phyloP scores from a whole-genome alignment of 2,797 vertebrate species.

The Urocyon cinereoargenteus region DNA sequence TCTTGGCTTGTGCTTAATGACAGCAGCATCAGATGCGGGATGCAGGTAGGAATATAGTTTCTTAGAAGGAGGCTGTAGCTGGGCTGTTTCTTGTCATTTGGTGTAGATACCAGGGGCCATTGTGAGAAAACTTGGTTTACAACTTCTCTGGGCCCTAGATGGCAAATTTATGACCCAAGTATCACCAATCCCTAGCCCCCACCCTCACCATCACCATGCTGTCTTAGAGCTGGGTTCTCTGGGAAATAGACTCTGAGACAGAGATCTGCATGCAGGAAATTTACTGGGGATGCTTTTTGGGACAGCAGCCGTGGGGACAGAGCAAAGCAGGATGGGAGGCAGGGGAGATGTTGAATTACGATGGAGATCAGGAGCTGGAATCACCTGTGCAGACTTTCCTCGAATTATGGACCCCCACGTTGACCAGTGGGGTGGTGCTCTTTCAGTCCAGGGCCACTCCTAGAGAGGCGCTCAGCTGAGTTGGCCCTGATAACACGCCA shows the following conservation, averaged over 20 bases:
- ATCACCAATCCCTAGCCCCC: not conserved
- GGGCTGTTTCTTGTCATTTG: not conserved
- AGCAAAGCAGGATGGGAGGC: not conserved
- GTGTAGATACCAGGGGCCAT: not conserved
- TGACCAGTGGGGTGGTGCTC: not conserved
- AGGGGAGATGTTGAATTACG: not conserved
- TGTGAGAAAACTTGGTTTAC: not conserved
- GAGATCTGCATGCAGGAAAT: not conserved
- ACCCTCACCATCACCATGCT: not conserved
- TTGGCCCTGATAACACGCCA: not conserved
- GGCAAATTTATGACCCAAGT: not conserved
- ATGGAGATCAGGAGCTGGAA: not conserved
- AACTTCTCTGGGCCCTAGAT: not conserved
- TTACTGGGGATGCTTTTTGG: not conserved
- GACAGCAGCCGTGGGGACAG: not conserved
- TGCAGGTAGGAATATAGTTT: not conserved
- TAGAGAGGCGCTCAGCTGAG: not conserved
- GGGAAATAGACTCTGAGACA: not conserved
- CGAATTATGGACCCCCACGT: rapidly evolving
- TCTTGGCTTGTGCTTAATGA: not conserved
- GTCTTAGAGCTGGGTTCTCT: not conserved
- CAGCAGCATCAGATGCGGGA: not conserved
- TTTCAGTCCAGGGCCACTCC: not conserved
- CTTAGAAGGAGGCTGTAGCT: not conserved
- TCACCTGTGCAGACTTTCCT: not conserved